A percentile compares a stretch with the other conserved stretches of the same genome.
phyloP scores from a whole-genome alignment of 2,113 vertebrate species.

The Centrocercus urophasianus region DNA sequence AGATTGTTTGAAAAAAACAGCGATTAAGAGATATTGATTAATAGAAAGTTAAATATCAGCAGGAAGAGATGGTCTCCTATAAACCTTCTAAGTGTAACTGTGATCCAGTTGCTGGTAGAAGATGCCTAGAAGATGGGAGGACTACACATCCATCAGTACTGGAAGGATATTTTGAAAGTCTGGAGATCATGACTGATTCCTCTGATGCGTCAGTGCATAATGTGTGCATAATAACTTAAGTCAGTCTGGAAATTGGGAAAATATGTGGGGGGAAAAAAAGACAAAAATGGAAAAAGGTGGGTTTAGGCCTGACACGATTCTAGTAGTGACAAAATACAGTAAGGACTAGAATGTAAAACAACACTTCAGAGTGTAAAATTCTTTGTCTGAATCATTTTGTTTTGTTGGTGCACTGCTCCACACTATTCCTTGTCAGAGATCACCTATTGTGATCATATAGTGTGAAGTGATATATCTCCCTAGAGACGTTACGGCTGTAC shows the following conservation, averaged over 20 bases:
- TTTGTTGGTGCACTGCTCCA: not conserved
- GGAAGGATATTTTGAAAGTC: not conserved
- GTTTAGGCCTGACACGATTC: not conserved
- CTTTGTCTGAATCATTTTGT: not conserved
- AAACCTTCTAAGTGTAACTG: not conserved
- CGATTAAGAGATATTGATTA: not conserved
- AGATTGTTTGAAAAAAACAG: not conserved
- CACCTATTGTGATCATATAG: not conserved
- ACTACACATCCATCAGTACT: not conserved
- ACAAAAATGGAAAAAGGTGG: too few species aligned
- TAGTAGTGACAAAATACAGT: not conserved
- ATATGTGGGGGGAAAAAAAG: fast-evolving
- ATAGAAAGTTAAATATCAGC: not conserved
- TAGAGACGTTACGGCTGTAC: not conserved
- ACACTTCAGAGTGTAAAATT: not conserved
- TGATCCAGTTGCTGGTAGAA: not conserved
- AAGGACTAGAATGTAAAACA: not conserved
- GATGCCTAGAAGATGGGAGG: not conserved
- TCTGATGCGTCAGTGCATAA: not conserved
- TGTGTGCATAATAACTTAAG: not conserved
- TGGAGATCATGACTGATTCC: not conserved
- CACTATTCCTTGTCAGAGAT: not conserved
- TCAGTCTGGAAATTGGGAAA: not conserved
- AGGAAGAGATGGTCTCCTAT: not conserved
- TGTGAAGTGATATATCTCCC: not conserved